phyloP scores from a whole-genome alignment of 2,888 invertebrate species.

The Salticus scenicus region DNA sequence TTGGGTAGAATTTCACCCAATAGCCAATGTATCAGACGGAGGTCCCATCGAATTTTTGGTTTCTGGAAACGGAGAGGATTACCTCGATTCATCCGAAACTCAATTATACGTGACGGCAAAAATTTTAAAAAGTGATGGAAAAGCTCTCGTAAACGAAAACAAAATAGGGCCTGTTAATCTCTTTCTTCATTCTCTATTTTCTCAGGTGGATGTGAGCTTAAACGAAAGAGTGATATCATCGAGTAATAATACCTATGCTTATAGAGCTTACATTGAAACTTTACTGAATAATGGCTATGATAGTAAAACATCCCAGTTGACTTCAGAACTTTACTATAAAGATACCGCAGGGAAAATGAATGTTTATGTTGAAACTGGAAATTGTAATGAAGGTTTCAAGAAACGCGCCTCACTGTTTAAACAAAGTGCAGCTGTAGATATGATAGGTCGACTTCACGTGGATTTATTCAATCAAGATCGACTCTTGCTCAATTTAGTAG shows the following conservation, averaged over 20 bases:
- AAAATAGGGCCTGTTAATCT: too few relatives aligned
- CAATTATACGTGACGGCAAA: constrained; percentile 26
- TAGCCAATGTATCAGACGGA: constrained; percentile 32
- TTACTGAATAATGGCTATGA: constrained; percentile 28
- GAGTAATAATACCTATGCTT: constrained; percentile 22
- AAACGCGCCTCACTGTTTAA: constrained; percentile 24
- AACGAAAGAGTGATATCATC: constrained; percentile 27
- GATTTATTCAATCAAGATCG: constrained; percentile 53
- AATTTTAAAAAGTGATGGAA: constrained; percentile 20
- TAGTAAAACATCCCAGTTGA: constrained; percentile 24
- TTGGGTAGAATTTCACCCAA: constrained; percentile 31
- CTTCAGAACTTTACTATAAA: constrained; percentile 26
- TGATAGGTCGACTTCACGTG: constrained; percentile 41
- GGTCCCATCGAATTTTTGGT: constrained; percentile 6
- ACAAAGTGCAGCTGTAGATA: constrained; percentile 24
- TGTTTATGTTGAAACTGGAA: background rate
- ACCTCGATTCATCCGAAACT: constrained; percentile 34
- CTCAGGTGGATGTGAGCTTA: constrained; percentile 23
- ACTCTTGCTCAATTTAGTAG: constrained; percentile 27
- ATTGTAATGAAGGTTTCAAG: constrained; percentile 27
- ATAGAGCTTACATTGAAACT: constrained; percentile 26
- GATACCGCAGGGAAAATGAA: constrained; percentile 33
- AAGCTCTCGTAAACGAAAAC: too few relatives aligned
- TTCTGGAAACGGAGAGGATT: constrained; percentile 36
- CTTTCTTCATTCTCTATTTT: constrained; percentile 20